Evolutionary conservation across 2,113 vertebrate species (phyloP), one percentile per base, ranked within the genome.

Genomic region (Marmota flaviventris): DNA sequence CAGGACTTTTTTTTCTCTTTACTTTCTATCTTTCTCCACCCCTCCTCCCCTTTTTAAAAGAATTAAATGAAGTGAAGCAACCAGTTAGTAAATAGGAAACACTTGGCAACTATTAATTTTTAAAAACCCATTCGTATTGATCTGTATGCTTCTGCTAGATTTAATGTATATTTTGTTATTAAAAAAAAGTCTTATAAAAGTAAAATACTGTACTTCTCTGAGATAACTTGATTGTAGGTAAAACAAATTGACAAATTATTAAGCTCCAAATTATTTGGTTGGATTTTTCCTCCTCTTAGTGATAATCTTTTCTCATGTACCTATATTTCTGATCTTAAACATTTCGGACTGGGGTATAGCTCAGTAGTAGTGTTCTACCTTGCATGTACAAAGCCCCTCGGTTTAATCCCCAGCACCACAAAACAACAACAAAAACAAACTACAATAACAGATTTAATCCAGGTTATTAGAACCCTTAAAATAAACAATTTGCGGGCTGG

Each of bases 21-120:
- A 12, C 48, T 48, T 48, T 51, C 48, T 51, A 12, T 13, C 12
- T 51, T 51, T 51, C 12, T 51, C 48, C 48, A 1, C 48, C 48
- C 48, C 48, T 13, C 48, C 48, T 0, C 2, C 48, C 48, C 48
- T 67, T 67, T 67, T 67, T 85, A 53, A 45, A 45, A 61, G 34
- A 45, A 76, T 48, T 75, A 85, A 61, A 91, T 88, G 42, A 79
- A 95, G 39, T 73, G 87, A 84, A 83, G 53, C 56, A 32, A 84
- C 45, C 25, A 77, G 37, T 65, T 84, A 56, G 29, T 73, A 92
- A 91, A 78, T 94, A 51, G 42, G n/a, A 84, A 67, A 84, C 37
- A 69, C 32, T 96, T 97, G 79, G 37, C 63, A 95, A 97, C 3
- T 97, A 83, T 61, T 86, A 89, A 34, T 51, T 92, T 94, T 70